These are phyloP conservation scores for Aphelocoma californica DNA, from an alignment of 2,797 vertebrate species.

Conservation along the genomic window DNA sequence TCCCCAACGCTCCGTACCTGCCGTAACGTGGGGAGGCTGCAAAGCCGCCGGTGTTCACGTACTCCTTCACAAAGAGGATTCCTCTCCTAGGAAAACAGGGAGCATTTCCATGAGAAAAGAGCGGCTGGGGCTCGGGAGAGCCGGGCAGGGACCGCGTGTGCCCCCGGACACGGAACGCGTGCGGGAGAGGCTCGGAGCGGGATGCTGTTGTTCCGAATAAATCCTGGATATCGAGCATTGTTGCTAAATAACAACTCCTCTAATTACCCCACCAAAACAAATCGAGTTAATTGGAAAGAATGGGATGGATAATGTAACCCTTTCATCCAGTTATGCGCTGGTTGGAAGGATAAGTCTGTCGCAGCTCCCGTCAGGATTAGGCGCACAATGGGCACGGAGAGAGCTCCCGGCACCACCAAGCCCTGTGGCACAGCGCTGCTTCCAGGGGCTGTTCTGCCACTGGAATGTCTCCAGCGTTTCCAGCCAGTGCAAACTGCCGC, in stretches of 20 bases:
- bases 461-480: neutral
- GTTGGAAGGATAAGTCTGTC: neutral
- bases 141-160: neutral
- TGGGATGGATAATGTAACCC: neutral
- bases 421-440: neutral
- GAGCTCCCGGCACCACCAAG: neutral
- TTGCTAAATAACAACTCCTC: neutral
- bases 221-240: neutral
- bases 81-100: slow-evolving; percentile 64
- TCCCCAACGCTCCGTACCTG: slow-evolving; percentile 53
- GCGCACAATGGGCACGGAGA: neutral
- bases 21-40: slow-evolving; percentile 42
- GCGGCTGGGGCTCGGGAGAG: neutral
- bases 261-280: slow-evolving; percentile 41
- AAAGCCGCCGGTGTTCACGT: slow-evolving; percentile 74
- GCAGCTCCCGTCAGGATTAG: neutral
- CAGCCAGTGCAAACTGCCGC: neutral
- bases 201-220: neutral
- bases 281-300: slow-evolving; percentile 38
- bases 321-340: slow-evolving; percentile 6
- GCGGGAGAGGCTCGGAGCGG: neutral
- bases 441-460: neutral
- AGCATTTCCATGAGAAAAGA: neutral
- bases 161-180: neutral
- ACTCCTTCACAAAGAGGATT: slow-evolving; percentile 85